Conservation (phyloP, 1,140 invertebrate genomes). For the Musca domestica region DNA sequence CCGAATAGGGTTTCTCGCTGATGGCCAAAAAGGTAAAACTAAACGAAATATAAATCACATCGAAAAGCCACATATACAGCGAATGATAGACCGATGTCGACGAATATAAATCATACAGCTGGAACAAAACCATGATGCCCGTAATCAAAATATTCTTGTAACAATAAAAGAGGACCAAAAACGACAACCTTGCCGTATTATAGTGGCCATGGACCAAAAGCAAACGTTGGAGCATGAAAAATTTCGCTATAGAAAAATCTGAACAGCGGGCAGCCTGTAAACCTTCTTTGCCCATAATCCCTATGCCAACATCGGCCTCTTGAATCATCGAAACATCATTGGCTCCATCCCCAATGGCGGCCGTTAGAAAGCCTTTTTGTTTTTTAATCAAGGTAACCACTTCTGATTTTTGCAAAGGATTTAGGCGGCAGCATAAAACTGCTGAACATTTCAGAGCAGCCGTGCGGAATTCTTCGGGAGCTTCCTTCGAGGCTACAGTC, state of each 20-base stretch:
- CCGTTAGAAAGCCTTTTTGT: constrained; percentile 62
- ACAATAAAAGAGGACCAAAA: constrained; percentile 80
- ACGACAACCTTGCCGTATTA: constrained; percentile 72
- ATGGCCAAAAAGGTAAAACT: constrained; percentile 70
- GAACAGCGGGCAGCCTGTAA: constrained; percentile 72
- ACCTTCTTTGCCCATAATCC: constrained; percentile 76
- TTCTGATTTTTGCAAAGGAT: constrained; percentile 76
- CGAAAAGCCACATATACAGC: constrained; percentile 72
- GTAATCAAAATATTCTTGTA: constrained; percentile 81
- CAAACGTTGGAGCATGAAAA: constrained; percentile 66
- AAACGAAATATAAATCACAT: constrained; percentile 70
- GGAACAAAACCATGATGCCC: constrained; percentile 60
- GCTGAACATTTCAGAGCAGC: constrained; percentile 64
- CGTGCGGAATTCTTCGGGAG: constrained; percentile 56
- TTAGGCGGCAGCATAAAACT: constrained; percentile 76
- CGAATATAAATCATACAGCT: constrained; percentile 62
- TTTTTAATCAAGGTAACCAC: constrained; percentile 71
- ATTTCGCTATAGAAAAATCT: constrained; percentile 67
- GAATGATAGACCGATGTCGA: constrained; percentile 69
- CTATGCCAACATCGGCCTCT: constrained; percentile 73
- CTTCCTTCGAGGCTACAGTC: constrained; percentile 55
- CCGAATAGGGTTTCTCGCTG: constrained; percentile 67
- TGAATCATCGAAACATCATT: constrained; percentile 85
- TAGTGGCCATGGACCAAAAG: constrained; percentile 77
- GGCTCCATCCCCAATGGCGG: constrained; percentile 76